A percentile compares a stretch with the other conserved stretches of the same genome.
phyloP scores from a whole-genome alignment of 2,113 vertebrate genomes.

The Pontoporia blainvillei region DNA sequence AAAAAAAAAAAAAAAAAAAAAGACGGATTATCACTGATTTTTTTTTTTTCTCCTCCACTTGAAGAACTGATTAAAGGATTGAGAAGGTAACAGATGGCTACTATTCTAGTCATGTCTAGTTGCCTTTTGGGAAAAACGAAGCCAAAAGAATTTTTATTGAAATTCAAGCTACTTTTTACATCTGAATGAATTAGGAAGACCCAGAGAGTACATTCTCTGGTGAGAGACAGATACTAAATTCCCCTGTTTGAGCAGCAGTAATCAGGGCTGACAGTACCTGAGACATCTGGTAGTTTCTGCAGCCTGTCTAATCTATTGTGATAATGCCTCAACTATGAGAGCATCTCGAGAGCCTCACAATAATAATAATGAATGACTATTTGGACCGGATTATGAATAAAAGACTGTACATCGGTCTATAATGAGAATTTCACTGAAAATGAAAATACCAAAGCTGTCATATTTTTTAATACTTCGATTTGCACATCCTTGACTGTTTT shows the following conservation, averaged over 20 bases:
- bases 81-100: slow-evolving; percentile 44
- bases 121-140: slow-evolving; percentile 61
- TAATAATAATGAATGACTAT: slow-evolving; percentile 62
- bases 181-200: slow-evolving; percentile 63
- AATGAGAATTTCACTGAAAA: slow-evolving; percentile 74
- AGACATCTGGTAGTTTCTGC: slow-evolving; percentile 65
- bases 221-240: slow-evolving; percentile 60
- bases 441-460: slow-evolving; percentile 64
- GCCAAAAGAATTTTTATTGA: slow-evolving; percentile 50
- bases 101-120: slow-evolving; percentile 52
- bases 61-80: slow-evolving; percentile 47
- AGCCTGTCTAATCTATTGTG: slow-evolving; percentile 62
- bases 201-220: slow-evolving; percentile 45
- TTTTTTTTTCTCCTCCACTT: background rate
- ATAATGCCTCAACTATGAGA: slow-evolving; percentile 61
- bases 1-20: background rate
- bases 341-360: background rate
- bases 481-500: slow-evolving; percentile 72
- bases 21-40: no score
- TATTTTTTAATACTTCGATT: slow-evolving; percentile 72
- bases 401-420: slow-evolving; percentile 56
- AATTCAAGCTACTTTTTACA: slow-evolving; percentile 68
- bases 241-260: slow-evolving; percentile 52
- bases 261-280: slow-evolving; percentile 51
- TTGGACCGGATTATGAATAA: slow-evolving; percentile 58